A percentile compares a stretch with the other conserved stretches of the same genome.
phyloP scores from a whole-genome alignment of 2,888 invertebrate species.

The Parnassius mnemosyne region DNA sequence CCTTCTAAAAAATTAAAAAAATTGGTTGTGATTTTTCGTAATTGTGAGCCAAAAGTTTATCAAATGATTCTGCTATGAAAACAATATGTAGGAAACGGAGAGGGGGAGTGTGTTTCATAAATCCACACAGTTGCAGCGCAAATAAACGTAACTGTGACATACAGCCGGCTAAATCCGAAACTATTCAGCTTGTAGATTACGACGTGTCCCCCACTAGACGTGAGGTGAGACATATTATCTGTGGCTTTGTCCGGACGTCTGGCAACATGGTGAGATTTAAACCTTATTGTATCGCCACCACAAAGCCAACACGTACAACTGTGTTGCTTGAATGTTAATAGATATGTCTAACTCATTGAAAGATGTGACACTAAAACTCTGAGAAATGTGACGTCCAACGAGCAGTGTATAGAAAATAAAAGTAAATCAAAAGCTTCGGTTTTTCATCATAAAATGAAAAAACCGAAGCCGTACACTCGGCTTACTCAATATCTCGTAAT shows the following conservation, averaged over 20 bases:
- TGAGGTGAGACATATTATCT: conserved; percentile 14
- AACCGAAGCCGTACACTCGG: no score
- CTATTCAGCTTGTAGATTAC: conserved; percentile 15
- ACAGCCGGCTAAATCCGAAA: conserved; percentile 16
- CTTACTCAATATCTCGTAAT: no score
- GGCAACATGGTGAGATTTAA: conserved; percentile 10
- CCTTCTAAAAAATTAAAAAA: no score
- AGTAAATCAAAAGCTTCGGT: not conserved
- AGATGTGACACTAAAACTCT: not conserved
- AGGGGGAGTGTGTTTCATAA: no score
- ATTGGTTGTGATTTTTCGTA: no score
- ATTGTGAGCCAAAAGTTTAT: no score
- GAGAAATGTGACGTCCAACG: not conserved
- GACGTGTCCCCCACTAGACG: conserved; percentile 12
- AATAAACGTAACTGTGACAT: conserved; percentile 1
- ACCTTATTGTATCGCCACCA: conserved; percentile 13
- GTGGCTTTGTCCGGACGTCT: conserved; percentile 9
- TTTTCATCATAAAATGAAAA: no score
- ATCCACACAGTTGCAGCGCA: not conserved
- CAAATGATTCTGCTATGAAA: no score
- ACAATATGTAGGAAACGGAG: no score
- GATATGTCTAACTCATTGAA: not conserved
- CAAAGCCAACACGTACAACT: conserved; percentile 8
- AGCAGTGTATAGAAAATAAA: not conserved
- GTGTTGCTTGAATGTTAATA: conserved; percentile 19